Evolutionary conservation across 2,113 vertebrate species (phyloP).

Genomic region (Tauraco erythrolophus): DNA sequence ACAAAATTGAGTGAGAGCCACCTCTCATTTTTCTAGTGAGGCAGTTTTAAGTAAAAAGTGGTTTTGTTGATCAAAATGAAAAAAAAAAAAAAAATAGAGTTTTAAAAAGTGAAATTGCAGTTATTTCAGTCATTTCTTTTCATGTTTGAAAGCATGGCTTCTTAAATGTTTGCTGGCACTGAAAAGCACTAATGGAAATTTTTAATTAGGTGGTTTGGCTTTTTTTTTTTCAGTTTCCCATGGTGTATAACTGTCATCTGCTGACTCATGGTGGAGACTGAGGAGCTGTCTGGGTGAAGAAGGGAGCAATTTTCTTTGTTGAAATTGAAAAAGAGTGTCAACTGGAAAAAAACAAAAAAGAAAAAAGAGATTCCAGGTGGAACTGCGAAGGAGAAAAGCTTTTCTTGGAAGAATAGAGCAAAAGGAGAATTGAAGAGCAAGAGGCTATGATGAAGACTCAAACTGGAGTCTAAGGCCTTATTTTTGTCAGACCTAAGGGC

Average conservation of each 20-base stretch:
- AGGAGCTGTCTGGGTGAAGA: not conserved
- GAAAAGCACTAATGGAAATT: not conserved
- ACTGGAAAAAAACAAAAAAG: not conserved
- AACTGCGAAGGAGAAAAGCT: not conserved
- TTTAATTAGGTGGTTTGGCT: not conserved
- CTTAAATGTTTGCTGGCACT: not conserved
- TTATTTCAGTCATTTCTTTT: not conserved
- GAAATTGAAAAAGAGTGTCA: not conserved
- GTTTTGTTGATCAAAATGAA: not conserved
- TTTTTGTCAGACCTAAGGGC: not conserved
- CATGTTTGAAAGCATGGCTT: not conserved
- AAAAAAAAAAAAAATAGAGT: not conserved
- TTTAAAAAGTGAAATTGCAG: not conserved
- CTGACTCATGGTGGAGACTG: not conserved
- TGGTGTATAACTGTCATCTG: not conserved
- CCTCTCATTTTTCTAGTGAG: rapidly evolving
- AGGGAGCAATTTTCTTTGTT: not conserved
- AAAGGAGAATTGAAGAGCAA: not conserved
- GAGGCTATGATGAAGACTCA: not conserved
- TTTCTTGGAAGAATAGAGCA: not conserved
- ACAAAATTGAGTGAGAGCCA: not conserved
- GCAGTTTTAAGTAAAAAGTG: not conserved
- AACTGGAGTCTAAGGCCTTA: not conserved
- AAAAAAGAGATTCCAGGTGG: not conserved
- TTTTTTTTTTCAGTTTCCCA: not conserved